These are phyloP conservation scores for Ecliptopera silaceata DNA, from an alignment of 2,888 invertebrate genomes.

Conservation along the genomic window DNA sequence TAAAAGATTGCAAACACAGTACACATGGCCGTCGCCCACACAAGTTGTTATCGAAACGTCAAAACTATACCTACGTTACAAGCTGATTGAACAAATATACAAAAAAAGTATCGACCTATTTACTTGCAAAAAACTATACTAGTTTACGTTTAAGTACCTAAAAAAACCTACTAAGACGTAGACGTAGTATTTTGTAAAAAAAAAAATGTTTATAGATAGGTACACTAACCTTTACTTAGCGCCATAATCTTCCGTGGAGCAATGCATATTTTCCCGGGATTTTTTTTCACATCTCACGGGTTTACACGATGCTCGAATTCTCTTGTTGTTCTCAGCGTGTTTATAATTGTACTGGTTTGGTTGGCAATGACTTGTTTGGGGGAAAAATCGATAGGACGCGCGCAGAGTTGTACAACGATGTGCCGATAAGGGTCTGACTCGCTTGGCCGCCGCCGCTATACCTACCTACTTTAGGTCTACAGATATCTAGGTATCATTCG, in stretches of 20 bases:
- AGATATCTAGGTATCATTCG: conserved; percentile 6
- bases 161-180: conserved; percentile 12
- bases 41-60: conserved; percentile 62
- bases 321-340: conserved; percentile 59
- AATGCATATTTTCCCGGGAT: conserved; percentile 62
- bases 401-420: conserved; percentile 48
- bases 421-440: conserved; percentile 16
- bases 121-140: conserved; percentile 32
- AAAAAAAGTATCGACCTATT: conserved; percentile 47
- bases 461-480: conserved; percentile 25
- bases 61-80: conserved; percentile 50
- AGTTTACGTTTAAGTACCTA: background rate
- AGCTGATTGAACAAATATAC: conserved; percentile 33
- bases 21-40: conserved; percentile 75
- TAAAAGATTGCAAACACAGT: conserved; percentile 60
- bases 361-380: conserved; percentile 71
- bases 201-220: background rate
- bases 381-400: conserved; percentile 77
- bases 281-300: conserved; percentile 59
- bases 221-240: conserved; percentile 71
- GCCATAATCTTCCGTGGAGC: conserved; percentile 63
- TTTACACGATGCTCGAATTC: conserved; percentile 45
- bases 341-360: conserved; percentile 64
- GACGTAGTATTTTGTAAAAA: background rate
- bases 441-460: conserved; percentile 16